phyloP scores from a whole-genome alignment of 2,113 vertebrate species.

The Pterocles gutturalis region DNA sequence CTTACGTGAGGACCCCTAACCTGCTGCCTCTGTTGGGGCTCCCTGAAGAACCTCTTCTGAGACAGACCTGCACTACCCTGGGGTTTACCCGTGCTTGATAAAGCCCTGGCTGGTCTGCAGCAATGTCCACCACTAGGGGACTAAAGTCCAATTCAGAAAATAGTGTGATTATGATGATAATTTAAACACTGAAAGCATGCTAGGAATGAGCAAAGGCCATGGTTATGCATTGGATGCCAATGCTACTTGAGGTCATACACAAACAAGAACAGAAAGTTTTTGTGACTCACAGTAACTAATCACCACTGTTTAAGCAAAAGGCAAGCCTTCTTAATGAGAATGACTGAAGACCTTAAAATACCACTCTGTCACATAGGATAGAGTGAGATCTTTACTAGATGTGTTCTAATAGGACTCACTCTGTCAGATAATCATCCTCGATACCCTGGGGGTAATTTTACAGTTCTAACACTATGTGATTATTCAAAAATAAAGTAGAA shows the following conservation, averaged over 20 bases:
- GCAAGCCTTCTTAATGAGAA: not conserved
- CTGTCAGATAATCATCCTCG: not conserved
- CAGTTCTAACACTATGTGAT: not conserved
- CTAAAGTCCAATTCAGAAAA: not conserved
- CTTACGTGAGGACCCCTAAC: not conserved
- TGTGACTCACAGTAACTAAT: not conserved
- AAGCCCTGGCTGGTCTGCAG: not conserved
- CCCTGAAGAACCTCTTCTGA: not conserved
- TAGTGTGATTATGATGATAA: not conserved
- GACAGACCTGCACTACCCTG: not conserved
- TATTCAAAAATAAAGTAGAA: slow-evolving; percentile 28
- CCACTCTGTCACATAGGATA: not conserved
- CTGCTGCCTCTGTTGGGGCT: not conserved
- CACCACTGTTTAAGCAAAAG: not conserved
- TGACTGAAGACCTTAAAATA: slow-evolving; percentile 18
- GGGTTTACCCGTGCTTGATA: not conserved
- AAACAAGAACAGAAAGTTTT: not conserved
- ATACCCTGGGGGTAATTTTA: not conserved
- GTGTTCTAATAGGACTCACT: not conserved
- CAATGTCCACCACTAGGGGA: not conserved
- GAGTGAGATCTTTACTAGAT: not conserved
- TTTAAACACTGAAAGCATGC: not conserved
- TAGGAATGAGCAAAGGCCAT: not conserved
- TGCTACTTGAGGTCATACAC: not conserved
- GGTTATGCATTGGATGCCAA: not conserved